Evolutionary conservation across 2,888 invertebrate species (phyloP), one percentile per base, ranked within the genome.

Genomic region (Galeruca laticollis): DNA sequence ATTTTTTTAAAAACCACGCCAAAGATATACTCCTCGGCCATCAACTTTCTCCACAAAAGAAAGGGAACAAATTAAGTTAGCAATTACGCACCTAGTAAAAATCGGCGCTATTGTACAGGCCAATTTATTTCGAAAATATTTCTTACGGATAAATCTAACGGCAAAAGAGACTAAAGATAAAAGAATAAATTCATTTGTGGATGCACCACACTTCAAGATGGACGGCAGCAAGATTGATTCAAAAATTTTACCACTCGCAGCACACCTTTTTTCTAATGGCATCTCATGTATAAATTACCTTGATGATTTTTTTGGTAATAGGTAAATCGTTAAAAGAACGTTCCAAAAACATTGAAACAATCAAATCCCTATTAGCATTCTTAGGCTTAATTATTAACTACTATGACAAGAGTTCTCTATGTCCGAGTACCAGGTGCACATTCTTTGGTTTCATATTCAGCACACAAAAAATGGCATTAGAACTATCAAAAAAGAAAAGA

Each of bases 201-300:
- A 59, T 18, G 67, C 69, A 10, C 20, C 67, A 11, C 76, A 80
- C 66, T 79, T 80, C 47, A 79, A 80, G 72, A 73, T 78, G 64
- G 77, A 76, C 76, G 0, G 75, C 73, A 0, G 62, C 70, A 31
- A 65, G 74, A 40, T 54, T 79, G 31, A 66, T 78, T 18, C 67
- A 54, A 10, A 75, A n/a, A n/a, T n/a, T n/a, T n/a, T n/a, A 60
- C 74, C 75, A 47, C 71, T 76, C 10, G 21, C 73, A 13, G 43
- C 49, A 47, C 20, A 63, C 15, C 54, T 77, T 9, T 57, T 73
- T 56, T 51, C 52, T 21, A 9, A 62, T 52, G 76, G 74, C 5
- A 69, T 73, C 10, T 64, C 51, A 11, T 72, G 67, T 35, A 73
- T 72, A 11, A 69, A 69, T n/a, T 76, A 76, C 31, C 65, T 78